Evolutionary conservation across 2,113 vertebrate genomes (phyloP).

Genomic region (Gallinago media): DNA sequence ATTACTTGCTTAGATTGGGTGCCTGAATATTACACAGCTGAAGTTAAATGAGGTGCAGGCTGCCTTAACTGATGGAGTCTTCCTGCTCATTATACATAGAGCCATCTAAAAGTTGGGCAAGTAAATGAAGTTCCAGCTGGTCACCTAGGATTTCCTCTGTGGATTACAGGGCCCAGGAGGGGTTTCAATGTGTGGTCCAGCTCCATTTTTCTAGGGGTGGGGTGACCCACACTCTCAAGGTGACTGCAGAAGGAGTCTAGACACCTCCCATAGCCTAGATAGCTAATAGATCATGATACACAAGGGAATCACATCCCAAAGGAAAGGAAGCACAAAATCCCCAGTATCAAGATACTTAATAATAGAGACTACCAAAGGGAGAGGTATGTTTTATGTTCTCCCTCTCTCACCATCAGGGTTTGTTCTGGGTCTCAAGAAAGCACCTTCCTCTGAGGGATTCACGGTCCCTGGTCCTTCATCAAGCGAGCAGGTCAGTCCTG

Average conservation of each 20-base stretch:
- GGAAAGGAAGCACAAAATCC: neutral
- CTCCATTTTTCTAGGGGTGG: neutral
- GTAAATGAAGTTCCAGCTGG: neutral
- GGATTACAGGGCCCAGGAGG: neutral
- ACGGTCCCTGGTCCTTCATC: neutral
- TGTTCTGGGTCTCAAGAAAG: neutral
- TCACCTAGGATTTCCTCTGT: neutral
- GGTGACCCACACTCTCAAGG: neutral
- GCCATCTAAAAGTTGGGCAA: accelerated
- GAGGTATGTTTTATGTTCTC: neutral
- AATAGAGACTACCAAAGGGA: neutral
- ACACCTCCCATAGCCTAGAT: neutral
- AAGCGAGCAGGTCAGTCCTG: neutral
- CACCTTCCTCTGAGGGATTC: neutral
- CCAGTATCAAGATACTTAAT: neutral
- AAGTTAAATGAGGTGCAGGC: neutral
- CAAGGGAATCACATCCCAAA: neutral
- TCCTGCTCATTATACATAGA: neutral
- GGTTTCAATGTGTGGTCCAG: neutral
- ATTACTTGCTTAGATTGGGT: neutral
- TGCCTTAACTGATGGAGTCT: neutral
- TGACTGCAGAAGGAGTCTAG: neutral
- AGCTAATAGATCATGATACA: neutral
- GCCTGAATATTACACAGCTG: neutral
- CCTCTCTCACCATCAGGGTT: neutral